Percentiles rank a stretch among this genome's conserved stretches.
phyloP scores from a whole-genome alignment of 2,113 vertebrate genomes.

The Syngnathoides biaculeatus region DNA sequence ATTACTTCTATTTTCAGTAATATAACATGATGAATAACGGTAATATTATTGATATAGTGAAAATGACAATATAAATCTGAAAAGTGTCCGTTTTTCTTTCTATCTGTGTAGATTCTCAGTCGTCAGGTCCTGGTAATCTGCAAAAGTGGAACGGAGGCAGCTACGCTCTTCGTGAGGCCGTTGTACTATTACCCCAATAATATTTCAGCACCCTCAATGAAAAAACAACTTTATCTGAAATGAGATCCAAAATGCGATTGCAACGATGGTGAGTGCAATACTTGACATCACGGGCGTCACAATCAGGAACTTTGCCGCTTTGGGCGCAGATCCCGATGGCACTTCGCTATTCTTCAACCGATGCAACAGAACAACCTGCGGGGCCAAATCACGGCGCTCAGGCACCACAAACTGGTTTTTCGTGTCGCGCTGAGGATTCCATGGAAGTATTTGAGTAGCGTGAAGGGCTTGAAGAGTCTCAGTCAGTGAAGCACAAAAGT shows the following conservation, averaged over 20 bases:
- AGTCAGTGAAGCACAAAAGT: constrained; percentile 31
- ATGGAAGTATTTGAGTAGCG: constrained; percentile 42
- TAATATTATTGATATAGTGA: no score
- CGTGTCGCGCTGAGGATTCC: constrained; percentile 27
- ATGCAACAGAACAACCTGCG: not conserved
- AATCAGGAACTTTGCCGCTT: constrained; percentile 47
- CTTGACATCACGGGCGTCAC: constrained; percentile 17
- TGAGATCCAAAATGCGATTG: not conserved
- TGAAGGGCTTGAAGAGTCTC: constrained; percentile 47
- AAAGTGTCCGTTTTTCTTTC: no score
- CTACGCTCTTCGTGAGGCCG: no score
- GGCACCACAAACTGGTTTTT: not conserved
- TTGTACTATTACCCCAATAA: no score
- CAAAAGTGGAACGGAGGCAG: no score
- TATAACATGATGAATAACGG: no score
- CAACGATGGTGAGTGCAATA: no score
- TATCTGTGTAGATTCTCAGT: no score
- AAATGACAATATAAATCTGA: no score
- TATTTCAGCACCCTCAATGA: no score
- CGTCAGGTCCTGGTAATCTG: no score
- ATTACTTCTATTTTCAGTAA: no score
- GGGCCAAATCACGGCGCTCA: not conserved
- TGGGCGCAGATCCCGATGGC: constrained; percentile 35
- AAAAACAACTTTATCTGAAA: not conserved
- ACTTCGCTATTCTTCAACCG: constrained; percentile 73